Evolutionary conservation across 2,888 invertebrate genomes (phyloP), one percentile per base, ranked within the genome.

Genomic region (Zygogramma bicolorata): DNA sequence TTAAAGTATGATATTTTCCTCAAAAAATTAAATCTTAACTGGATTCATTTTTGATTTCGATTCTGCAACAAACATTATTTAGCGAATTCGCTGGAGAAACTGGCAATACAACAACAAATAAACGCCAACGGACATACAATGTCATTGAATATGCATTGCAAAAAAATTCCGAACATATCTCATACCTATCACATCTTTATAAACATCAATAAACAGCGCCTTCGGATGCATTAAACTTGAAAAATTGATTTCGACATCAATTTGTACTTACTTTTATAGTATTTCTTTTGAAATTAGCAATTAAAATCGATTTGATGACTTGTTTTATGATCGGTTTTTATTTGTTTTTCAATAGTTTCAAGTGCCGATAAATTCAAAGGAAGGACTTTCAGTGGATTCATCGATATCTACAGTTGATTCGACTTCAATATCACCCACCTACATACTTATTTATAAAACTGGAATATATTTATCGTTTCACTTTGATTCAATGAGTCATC

Each of bases 241-340:
- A 63, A 46, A 42, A 62, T 15, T 27, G 27, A 49, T 46, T 63
- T 29, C 63, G 38, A 72, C 70, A 70, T 58, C 70, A 69, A 65
- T 75, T 74, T 38, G 42, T 68, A 76, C 72, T 76, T 60, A 76
- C 62, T 71, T 74, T 76, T 67, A 76, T 73, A 65, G 72, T 29
- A 40, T 67, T 70, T 63, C 62, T 74, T 71, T 73, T 70, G 72
- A 71, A 70, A 59, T 68, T 68, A 71, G 71, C 67, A 71, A 68
- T 71, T 63, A 68, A 72, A 49, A 69, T 72, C 68, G 68, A 68
- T 53, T 71, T 71, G 58, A 71, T 68, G 66, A 57, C 57, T 67
- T 65, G 31, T 72, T 71, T 71, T 71, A 71, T 71, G 71, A 59
- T 71, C 67, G 71, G 29, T 20, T 71, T 71, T 71, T 68, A 71